Conservation (phyloP, 2,888 invertebrate species). For the Nyleta sp. region DNA sequence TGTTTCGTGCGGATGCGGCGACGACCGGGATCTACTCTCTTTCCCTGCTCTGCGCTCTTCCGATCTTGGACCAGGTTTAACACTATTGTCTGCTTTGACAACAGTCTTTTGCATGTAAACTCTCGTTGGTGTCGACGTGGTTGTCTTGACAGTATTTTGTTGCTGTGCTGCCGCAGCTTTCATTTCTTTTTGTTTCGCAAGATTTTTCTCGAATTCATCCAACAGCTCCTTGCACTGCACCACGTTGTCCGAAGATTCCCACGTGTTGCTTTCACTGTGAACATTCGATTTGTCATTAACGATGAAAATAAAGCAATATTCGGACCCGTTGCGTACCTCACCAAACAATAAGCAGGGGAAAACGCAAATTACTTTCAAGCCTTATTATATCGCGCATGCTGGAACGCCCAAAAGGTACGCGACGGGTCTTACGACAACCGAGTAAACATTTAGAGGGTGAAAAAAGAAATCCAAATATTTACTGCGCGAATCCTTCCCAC, state of each 20-base stretch:
- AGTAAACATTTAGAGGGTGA: no score
- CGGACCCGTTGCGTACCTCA: no score
- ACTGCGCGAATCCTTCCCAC: conserved; percentile 92
- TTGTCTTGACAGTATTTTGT: conserved; percentile 71
- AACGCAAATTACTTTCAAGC: no score
- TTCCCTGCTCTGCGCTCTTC: no score
- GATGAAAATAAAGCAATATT: not conserved
- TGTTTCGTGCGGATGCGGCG: no score
- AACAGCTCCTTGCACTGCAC: conserved; percentile 90
- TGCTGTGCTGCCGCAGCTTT: conserved; percentile 83
- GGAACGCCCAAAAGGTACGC: no score
- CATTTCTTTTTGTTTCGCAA: conserved; percentile 90
- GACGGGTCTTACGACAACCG: no score
- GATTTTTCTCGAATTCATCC: conserved; percentile 91
- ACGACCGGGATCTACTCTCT: no score
- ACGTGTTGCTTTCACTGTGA: conserved; percentile 90
- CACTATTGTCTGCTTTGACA: conserved; percentile 74
- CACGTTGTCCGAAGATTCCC: conserved; percentile 92
- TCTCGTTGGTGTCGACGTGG: conserved; percentile 42
- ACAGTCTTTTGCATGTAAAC: conserved; percentile 72
- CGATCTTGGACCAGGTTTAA: conserved; percentile 79
- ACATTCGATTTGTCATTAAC: conserved; percentile 4
- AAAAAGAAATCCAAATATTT: conserved; percentile 75
- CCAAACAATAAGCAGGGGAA: no score
- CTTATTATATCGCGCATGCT: no score